These are phyloP conservation scores for Hyposoter didymator DNA, from an alignment of 2,888 invertebrate genomes.

Conservation along the genomic window DNA sequence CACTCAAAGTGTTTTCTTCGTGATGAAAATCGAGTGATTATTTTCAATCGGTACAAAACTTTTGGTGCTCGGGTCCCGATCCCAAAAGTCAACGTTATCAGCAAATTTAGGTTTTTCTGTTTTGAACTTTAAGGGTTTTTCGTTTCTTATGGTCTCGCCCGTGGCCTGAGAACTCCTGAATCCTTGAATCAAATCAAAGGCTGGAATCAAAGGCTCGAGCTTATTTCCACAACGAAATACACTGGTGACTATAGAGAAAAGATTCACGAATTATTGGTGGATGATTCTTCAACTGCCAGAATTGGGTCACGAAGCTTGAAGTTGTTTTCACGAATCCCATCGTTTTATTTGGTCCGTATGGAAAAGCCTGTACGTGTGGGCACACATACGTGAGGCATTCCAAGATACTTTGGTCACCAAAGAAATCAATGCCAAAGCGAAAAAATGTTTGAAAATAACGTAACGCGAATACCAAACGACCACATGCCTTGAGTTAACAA, in stretches of 20 bases:
- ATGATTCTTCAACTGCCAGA: not conserved
- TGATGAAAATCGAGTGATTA: too few species aligned
- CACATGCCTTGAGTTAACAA: not conserved
- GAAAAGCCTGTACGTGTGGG: slow-evolving; percentile 3
- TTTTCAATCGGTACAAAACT: not conserved
- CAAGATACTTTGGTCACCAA: slow-evolving; percentile 36
- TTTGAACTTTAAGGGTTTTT: not conserved
- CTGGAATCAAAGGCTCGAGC: not conserved
- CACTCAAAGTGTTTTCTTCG: not conserved
- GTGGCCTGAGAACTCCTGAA: not conserved
- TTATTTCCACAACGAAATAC: not conserved
- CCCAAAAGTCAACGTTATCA: not conserved
- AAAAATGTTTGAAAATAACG: slow-evolving; percentile 30
- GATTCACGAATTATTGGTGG: not conserved
- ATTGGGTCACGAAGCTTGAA: not conserved
- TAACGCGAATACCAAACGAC: slow-evolving; percentile 23
- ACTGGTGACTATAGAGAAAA: not conserved
- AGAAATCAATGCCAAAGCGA: slow-evolving; percentile 23
- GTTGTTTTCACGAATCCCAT: not conserved
- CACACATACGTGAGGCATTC: slow-evolving; percentile 23
- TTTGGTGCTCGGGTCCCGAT: not conserved
- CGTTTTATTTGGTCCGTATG: not conserved
- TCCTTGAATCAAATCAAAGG: not conserved
- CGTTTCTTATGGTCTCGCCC: not conserved
- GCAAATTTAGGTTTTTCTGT: not conserved